phyloP scores from a whole-genome alignment of 2,113 vertebrate genomes.

The Hirundichthys speculiger region DNA sequence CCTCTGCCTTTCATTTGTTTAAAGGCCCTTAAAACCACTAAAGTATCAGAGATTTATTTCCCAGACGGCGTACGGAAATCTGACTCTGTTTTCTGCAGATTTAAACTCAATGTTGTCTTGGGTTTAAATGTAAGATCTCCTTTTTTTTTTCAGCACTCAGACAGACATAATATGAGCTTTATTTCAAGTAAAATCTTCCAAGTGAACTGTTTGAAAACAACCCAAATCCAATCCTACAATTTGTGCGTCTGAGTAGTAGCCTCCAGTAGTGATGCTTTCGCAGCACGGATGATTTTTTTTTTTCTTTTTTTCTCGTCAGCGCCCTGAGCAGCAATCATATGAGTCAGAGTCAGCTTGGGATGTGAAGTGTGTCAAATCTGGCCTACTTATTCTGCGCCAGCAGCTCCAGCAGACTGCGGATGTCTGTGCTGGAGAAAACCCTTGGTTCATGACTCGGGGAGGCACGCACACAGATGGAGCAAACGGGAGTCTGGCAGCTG shows the following conservation, averaged over 20 bases:
- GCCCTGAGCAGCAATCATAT: slow-evolving; percentile 50
- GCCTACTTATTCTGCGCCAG: slow-evolving; percentile 79
- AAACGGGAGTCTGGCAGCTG: slow-evolving; percentile 27
- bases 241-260: slow-evolving; percentile 14
- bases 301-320: slow-evolving; percentile 1
- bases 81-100: slow-evolving; percentile 17
- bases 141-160: background rate
- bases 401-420: slow-evolving; percentile 67
- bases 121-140: no score
- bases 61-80: slow-evolving; percentile 23
- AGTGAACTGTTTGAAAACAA: slow-evolving; percentile 14
- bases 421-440: slow-evolving; percentile 66
- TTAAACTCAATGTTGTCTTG: background rate
- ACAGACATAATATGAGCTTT: slow-evolving; percentile 11
- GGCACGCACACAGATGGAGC: slow-evolving; percentile 14
- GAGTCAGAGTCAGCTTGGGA: slow-evolving; percentile 63
- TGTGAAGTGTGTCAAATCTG: slow-evolving; percentile 82
- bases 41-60: slow-evolving; percentile 27
- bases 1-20: no score
- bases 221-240: slow-evolving; percentile 1
- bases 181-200: slow-evolving; percentile 4
- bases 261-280: slow-evolving; percentile 17
- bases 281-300: slow-evolving; percentile 9
- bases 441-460: slow-evolving; percentile 67
- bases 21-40: no score